A percentile compares a stretch with the other conserved stretches of the same genome.
phyloP scores from a whole-genome alignment of 2,888 invertebrate genomes.

The Octonoba sinensis region DNA sequence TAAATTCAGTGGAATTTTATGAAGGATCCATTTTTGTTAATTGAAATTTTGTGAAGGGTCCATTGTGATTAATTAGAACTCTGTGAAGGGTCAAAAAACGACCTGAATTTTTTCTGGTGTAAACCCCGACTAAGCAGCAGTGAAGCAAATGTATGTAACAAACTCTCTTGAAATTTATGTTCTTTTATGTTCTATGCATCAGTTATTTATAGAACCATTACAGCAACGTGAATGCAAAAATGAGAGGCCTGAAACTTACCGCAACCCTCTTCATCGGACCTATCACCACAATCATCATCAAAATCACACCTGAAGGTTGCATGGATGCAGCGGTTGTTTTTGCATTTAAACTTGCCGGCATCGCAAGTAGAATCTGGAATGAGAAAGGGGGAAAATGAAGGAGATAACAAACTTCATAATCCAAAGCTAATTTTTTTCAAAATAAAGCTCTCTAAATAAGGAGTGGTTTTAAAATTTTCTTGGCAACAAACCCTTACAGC shows the following conservation, averaged over 20 bases:
- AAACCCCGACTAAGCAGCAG: not conserved
- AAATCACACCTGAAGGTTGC: conserved; percentile 73
- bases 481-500: too few relatives aligned
- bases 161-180: not conserved
- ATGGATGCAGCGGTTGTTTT: conserved; percentile 74
- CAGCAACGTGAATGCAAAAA: too few relatives aligned
- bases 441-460: too few relatives aligned
- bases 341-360: conserved; percentile 62
- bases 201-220: too few relatives aligned
- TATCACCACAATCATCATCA: conserved; percentile 67
- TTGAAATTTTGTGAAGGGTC: too few relatives aligned
- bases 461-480: too few relatives aligned
- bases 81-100: too few relatives aligned
- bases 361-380: conserved; percentile 61
- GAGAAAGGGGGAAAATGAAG: not conserved
- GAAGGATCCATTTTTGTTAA: too few relatives aligned
- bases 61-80: too few relatives aligned
- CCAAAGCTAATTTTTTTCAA: too few relatives aligned
- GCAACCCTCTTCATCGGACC: conserved; percentile 67
- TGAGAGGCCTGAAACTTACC: conserved; percentile 32
- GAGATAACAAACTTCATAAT: not conserved
- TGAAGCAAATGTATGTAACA: conserved; percentile 4
- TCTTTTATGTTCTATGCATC: not conserved
- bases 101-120: too few relatives aligned
- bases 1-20: too few relatives aligned